Conservation (phyloP, 2,888 invertebrate genomes). For the Leptopterna dolabrata region DNA sequence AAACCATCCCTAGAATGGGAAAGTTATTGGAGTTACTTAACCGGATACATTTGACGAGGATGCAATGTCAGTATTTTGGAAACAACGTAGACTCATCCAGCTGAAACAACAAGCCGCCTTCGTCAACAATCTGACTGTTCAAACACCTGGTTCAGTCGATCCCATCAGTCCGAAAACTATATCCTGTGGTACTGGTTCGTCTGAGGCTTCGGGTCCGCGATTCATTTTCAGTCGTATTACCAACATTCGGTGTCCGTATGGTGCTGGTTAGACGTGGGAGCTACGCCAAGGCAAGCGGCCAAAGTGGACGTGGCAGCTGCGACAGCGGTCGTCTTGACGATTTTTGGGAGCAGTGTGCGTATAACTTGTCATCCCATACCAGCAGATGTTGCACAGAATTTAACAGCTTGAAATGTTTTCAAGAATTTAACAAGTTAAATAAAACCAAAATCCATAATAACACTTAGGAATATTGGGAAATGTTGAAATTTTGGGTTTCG, state of each 20-base stretch:
- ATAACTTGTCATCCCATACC: not conserved
- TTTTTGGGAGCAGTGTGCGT: not conserved
- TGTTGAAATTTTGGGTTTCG: no score
- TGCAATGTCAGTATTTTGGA: not conserved
- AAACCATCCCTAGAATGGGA: no score
- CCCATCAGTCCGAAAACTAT: not conserved
- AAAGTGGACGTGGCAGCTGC: not conserved
- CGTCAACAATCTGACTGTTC: not conserved
- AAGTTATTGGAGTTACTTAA: no score
- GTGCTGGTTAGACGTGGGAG: conserved; percentile 20
- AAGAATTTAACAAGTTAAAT: no score
- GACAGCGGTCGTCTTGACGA: not conserved
- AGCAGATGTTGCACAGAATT: no score
- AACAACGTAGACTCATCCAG: not conserved
- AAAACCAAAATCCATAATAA: no score
- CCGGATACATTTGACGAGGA: not conserved
- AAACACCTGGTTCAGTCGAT: not conserved
- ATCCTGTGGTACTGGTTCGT: not conserved
- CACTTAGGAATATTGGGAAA: no score
- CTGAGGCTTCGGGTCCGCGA: not conserved
- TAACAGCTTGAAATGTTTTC: no score
- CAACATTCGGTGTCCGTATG: not conserved
- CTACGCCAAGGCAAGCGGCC: conserved; percentile 5
- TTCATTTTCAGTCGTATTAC: not conserved
- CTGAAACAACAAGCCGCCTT: not conserved